phyloP scores from a whole-genome alignment of 35 echinoderm and acorn worm genomes.

The Hemicentrotus pulcherrimus region DNA sequence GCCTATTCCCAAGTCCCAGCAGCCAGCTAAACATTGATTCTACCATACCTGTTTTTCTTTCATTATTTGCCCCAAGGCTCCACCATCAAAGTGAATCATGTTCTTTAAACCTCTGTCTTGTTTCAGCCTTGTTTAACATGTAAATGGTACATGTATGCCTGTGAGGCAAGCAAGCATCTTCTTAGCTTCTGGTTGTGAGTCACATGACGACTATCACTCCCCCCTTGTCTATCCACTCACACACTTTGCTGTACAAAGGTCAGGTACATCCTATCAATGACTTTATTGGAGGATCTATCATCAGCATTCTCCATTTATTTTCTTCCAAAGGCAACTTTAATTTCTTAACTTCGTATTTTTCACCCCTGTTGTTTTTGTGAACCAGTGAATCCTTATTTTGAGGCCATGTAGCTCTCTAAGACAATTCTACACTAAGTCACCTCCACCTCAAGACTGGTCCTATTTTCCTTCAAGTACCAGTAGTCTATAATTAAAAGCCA shows the following conservation, averaged over 20 bases:
- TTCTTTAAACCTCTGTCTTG: neutral
- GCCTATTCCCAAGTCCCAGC: neutral
- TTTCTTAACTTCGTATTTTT: no score
- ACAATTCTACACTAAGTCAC: no score
- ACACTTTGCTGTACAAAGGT: neutral
- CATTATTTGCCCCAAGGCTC: neutral
- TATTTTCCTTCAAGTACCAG: no score
- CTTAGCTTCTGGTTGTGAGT: neutral
- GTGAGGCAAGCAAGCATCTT: neutral
- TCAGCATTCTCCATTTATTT: no score
- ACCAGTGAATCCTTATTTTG: no score
- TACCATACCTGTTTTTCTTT: conserved; percentile 1
- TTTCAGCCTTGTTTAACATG: neutral
- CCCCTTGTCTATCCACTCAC: neutral
- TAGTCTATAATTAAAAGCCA: no score
- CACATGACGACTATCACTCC: neutral
- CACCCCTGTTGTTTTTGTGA: no score
- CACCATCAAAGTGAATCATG: conserved; percentile 17
- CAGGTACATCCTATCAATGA: no score
- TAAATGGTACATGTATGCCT: neutral
- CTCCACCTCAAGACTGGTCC: no score
- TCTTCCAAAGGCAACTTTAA: no score
- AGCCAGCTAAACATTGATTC: neutral
- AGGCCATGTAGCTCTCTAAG: no score
- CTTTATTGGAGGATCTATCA: no score